These are phyloP conservation scores for Coenonympha arcania DNA, from an alignment of 2,888 invertebrate genomes.

Conservation along the genomic window DNA sequence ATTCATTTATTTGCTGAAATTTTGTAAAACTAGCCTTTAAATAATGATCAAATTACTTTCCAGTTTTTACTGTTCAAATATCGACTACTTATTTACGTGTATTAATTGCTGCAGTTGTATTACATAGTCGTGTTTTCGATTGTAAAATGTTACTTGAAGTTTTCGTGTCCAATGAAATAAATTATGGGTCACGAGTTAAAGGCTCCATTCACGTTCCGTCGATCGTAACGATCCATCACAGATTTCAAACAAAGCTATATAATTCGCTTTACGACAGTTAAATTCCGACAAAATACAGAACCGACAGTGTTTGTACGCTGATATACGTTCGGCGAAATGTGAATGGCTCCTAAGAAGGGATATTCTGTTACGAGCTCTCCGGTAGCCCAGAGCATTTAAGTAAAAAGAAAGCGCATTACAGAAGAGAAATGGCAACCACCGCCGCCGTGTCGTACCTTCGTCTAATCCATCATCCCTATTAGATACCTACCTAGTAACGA, in stretches of 20 bases:
- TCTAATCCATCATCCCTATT: constrained; percentile 8
- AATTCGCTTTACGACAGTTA: constrained; percentile 12
- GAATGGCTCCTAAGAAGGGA: constrained; percentile 29
- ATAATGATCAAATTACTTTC: neutral
- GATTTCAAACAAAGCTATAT: constrained; percentile 3
- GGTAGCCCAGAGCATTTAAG: constrained; percentile 18
- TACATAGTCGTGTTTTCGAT: neutral
- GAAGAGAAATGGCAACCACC: constrained; percentile 31
- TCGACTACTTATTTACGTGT: neutral
- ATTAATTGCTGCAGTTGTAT: constrained; percentile 7
- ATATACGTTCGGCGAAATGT: constrained; percentile 22
- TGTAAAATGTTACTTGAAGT: neutral
- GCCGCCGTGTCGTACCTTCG: constrained; percentile 30
- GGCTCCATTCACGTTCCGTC: constrained; percentile 25
- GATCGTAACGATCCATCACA: constrained; percentile 4
- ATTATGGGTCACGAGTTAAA: constrained; percentile 22
- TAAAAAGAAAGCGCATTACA: constrained; percentile 14
- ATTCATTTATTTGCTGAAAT: neutral
- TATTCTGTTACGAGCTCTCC: constrained; percentile 29
- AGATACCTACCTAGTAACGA: constrained; percentile 35
- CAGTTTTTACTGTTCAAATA: neutral
- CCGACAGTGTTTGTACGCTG: constrained; percentile 2
- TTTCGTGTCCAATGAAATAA: constrained; percentile 9
- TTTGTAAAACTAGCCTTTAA: neutral
- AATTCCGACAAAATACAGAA: neutral